Base-by-base conservation (phyloP, 2,113 vertebrate genomes). In the Pteruthius melanotis region DNA sequence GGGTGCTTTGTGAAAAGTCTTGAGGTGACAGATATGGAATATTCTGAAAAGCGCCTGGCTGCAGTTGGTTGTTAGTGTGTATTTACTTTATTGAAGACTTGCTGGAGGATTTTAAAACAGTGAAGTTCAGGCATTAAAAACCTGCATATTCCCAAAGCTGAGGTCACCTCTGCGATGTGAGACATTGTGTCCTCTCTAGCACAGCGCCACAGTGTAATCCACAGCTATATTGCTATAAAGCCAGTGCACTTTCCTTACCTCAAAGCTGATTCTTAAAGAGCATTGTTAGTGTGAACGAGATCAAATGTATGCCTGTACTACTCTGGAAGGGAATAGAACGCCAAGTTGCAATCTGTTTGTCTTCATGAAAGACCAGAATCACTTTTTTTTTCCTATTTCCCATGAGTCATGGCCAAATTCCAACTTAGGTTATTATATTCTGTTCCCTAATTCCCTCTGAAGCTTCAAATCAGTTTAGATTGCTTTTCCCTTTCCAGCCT, bases 401-500 rank as follows among this genome's bases (percentile, higher is more conserved):
- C 33, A 26, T 1, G 13, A 94, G 52, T 71, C 82, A 56, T 97
- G 93, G 90, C 85, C 49, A 90, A 47, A 87, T 95, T 93, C 94
- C 90, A 93, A 42, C 68, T 81, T 82, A 86, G 83, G 83, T 94
- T 94, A 90, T 97, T 95, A 96, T 90, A 92, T 94, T 95, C 90
- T 95, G 75, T 87, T 94, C 69, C 44, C 69, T 95, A 93, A 96
- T 96, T 95, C 92, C 52, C 93, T 82, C 80, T 87, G 88, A 94
- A 94, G 83, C 90, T 89, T 94, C 92, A 83, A 70, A 96, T 94
- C 92, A 94, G 89, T 95, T 96, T 77, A 94, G 90, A 96, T 90
- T 95, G 83, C 88, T 96, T 95, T 92, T 89, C 61, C 56, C 76
- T 93, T 95, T 94, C 80, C 92, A 90, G 80, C 61, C 76, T 90